phyloP scores from a whole-genome alignment of 2,888 invertebrate genomes.

The Metellina segmentata region DNA sequence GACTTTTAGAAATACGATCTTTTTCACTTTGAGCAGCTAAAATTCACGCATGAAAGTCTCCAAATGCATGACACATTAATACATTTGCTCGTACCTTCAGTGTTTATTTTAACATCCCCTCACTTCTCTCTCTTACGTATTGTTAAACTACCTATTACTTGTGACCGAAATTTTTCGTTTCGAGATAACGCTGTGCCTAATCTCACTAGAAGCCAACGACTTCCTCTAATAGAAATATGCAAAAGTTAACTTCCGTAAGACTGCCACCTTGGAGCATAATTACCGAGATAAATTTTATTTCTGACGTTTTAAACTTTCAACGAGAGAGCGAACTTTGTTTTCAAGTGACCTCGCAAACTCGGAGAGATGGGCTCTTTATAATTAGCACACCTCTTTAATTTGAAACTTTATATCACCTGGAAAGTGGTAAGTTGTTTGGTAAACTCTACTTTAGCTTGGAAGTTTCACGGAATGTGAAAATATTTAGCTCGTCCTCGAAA shows the following conservation, averaged over 20 bases:
- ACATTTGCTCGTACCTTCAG: no score
- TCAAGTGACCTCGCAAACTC: neutral
- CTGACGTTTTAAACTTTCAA: conserved; percentile 26
- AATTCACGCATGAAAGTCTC: no score
- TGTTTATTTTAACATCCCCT: neutral
- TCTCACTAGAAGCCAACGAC: neutral
- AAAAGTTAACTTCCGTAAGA: conserved; percentile 11
- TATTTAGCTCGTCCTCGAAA: neutral
- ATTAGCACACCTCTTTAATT: conserved; percentile 41
- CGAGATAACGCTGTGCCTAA: neutral
- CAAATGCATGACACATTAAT: no score
- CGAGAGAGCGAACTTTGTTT: conserved; percentile 23
- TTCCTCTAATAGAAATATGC: neutral
- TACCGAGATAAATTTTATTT: conserved; percentile 42
- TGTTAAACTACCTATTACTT: neutral
- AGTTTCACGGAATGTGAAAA: neutral
- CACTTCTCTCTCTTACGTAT: no score
- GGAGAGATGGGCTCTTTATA: conserved; percentile 29
- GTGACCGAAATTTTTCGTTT: neutral
- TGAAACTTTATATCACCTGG: conserved; percentile 18
- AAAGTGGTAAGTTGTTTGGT: neutral
- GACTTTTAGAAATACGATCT: no score
- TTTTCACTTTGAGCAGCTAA: no score
- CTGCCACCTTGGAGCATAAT: conserved; percentile 16
- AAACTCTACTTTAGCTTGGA: neutral